These are phyloP conservation scores for Lineus longissimus DNA, from an alignment of 1,140 invertebrate species.

Conservation along the genomic window DNA sequence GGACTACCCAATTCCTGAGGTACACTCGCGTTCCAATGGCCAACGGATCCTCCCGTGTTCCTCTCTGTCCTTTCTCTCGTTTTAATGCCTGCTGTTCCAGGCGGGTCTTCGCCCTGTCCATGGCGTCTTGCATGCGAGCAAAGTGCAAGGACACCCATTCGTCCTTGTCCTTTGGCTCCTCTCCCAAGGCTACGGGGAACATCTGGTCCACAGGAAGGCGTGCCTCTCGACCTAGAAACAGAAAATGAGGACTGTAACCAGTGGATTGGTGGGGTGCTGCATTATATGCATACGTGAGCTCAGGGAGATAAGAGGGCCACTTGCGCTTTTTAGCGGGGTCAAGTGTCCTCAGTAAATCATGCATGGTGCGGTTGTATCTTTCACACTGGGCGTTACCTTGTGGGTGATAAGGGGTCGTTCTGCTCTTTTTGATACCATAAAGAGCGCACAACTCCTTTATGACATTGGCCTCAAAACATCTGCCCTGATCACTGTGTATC, in stretches of 20 bases:
- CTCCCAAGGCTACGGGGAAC: neutral
- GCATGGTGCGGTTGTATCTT: slow-evolving; percentile 23
- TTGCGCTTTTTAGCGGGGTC: slow-evolving; percentile 2
- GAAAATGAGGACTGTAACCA: slow-evolving; percentile 6
- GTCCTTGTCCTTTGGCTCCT: too few relatives aligned
- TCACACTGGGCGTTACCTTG: slow-evolving; percentile 24
- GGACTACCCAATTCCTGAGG: too few relatives aligned
- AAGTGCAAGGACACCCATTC: too few relatives aligned
- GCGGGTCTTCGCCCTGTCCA: too few relatives aligned
- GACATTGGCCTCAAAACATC: slow-evolving; percentile 5
- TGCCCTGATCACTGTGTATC: slow-evolving; percentile 10
- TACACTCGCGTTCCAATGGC: too few relatives aligned
- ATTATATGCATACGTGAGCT: slow-evolving; percentile 1
- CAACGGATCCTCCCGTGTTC: too few relatives aligned
- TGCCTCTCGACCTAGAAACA: slow-evolving; percentile 7
- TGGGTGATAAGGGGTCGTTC: slow-evolving; percentile 25
- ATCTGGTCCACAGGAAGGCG: neutral
- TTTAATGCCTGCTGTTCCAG: too few relatives aligned
- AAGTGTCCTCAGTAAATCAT: slow-evolving; percentile 8
- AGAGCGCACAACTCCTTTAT: slow-evolving; percentile 7
- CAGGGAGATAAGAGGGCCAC: slow-evolving; percentile 5
- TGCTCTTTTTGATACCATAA: slow-evolving; percentile 19
- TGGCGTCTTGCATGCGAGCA: too few relatives aligned
- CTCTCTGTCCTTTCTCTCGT: too few relatives aligned
- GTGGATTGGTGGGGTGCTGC: slow-evolving; percentile 10